Evolutionary conservation across 2,113 vertebrate genomes (phyloP).

Genomic region (Eptesicus fuscus): DNA sequence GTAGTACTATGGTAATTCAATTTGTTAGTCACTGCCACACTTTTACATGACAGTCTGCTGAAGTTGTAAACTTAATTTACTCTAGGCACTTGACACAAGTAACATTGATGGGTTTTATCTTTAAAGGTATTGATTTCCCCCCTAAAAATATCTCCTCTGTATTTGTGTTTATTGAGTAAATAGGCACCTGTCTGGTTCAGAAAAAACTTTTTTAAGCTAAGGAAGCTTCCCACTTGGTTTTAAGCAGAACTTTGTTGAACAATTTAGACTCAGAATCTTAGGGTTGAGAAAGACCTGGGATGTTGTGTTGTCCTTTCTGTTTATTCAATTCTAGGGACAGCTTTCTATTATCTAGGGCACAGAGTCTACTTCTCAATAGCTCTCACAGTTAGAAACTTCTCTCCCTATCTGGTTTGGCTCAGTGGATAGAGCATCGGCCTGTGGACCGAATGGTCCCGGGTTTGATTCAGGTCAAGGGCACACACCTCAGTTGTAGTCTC

Average conservation of each 20-base stretch:
- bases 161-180: slow-evolving; percentile 79
- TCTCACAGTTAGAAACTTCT: background rate
- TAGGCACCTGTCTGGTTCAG: slow-evolving; percentile 58
- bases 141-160: slow-evolving; percentile 74
- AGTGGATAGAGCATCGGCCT: too few relatives aligned
- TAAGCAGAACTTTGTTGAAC: slow-evolving; percentile 29
- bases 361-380: background rate
- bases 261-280: background rate
- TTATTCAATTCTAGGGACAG: background rate
- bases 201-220: slow-evolving; percentile 49
- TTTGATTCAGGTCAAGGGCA: too few relatives aligned
- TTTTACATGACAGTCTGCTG: slow-evolving; percentile 84
- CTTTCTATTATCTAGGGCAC: background rate
- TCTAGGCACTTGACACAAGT: slow-evolving; percentile 78
- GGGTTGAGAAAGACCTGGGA: background rate
- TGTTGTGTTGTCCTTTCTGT: background rate
- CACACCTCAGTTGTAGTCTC: too few relatives aligned
- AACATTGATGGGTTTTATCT: slow-evolving; percentile 79
- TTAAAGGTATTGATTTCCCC: slow-evolving; percentile 81
- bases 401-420: too few relatives aligned
- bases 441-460: too few relatives aligned
- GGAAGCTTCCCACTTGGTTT: slow-evolving; percentile 26
- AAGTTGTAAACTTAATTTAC: slow-evolving; percentile 88
- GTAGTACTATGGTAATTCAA: slow-evolving; percentile 84
- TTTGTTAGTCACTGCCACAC: slow-evolving; percentile 83